A percentile compares a stretch with the other conserved stretches of the same genome.
phyloP scores from a whole-genome alignment of 2,797 vertebrate genomes.

The Sebastolobus alascanus region DNA sequence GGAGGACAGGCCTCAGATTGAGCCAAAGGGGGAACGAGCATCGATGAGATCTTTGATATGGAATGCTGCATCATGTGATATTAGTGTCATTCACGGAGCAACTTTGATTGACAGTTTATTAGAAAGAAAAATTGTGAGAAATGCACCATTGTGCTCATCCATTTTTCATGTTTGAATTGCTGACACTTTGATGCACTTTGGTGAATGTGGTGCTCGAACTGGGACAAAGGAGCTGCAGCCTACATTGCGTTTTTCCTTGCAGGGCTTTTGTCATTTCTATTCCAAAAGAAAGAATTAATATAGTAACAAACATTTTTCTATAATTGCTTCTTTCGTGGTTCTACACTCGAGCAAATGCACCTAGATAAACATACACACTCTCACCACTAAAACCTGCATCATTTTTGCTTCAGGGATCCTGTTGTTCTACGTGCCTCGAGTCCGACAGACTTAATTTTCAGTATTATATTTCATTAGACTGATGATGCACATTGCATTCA shows the following conservation, averaged over 20 bases:
- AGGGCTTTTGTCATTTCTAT: constrained; percentile 19
- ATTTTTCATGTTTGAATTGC: constrained; percentile 71
- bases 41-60: constrained; percentile 74
- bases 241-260: constrained; percentile 27
- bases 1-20: constrained; percentile 71
- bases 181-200: constrained; percentile 70
- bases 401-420: constrained; percentile 49
- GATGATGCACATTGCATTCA: constrained; percentile 73
- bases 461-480: constrained; percentile 70
- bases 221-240: constrained; percentile 60
- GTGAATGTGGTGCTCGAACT: constrained; percentile 52
- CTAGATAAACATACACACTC: constrained; percentile 34
- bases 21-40: constrained; percentile 63
- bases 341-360: constrained; percentile 26
- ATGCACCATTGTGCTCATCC: constrained; percentile 67
- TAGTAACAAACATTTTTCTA: constrained; percentile 44
- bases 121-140: constrained; percentile 64
- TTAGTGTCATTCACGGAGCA: constrained; percentile 68
- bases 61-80: constrained; percentile 75
- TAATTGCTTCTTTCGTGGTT: constrained; percentile 60
- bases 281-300: constrained; percentile 47
- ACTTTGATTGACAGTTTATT: constrained; percentile 76
- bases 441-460: constrained; percentile 69
- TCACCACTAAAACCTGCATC: constrained; percentile 30
- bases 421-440: constrained; percentile 67